Evolutionary conservation across 1,140 invertebrate genomes (phyloP), one percentile per base, ranked within the genome.

Genomic region (Notospermus geniculatus): DNA sequence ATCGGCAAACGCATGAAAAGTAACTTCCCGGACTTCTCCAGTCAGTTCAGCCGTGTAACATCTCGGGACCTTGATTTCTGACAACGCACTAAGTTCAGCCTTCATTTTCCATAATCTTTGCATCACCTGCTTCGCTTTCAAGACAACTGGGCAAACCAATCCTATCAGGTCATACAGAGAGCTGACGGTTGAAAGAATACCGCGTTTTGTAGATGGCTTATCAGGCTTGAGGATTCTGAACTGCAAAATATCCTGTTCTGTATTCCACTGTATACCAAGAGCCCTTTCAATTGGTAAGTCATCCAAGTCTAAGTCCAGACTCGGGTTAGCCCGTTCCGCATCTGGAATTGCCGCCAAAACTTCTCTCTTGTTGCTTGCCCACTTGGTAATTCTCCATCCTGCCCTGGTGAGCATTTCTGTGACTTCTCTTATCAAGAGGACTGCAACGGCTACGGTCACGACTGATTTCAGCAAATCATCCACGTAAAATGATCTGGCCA

Each of bases 401-500:
- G 55, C 60, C n/a, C 27, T 46, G 43, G 23, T 9, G 17, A 56
- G n/a, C 0, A 66, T 1, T 27, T 36, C 2, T 43, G 39, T 54
- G n/a, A 66, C 28, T 29, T 59, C 61, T 36, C 5, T 36, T 36
- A 36, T 36, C 32, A 36, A 7, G 32, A 4, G 4, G 32, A 36
- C 15, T 15, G 19, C 46, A n/a, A 19, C 30, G 22, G 56, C 11
- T 52, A 23, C 23, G 28, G 23, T 27, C 17, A n/a, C 36, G n/a
- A 54, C 2, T n/a, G 54, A 61, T 29, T 59, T 62, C 41, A 68
- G 27, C 22, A 57, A 59, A 50, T 68, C 63, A 57, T 68, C 63
- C 0, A 68, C 54, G 45, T 68, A 65, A 39, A 68, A 62, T 41
- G 62, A 54, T 15, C 43, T 50, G 17, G 36, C 4, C 4, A 64